phyloP scores from a whole-genome alignment of 2,888 invertebrate species.

The Amiota minor region DNA sequence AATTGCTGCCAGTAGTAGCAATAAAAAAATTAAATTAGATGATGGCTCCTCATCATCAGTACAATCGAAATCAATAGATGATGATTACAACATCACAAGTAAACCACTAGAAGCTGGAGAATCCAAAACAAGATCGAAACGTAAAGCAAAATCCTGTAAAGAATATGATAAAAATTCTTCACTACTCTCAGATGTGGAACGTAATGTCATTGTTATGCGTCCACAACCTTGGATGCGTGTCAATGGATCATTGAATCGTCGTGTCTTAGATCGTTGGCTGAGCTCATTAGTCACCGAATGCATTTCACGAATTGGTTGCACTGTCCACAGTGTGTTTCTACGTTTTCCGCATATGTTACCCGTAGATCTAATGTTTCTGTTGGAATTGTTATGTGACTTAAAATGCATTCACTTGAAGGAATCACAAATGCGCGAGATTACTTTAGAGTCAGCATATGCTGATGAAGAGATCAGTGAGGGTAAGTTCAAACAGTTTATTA shows the following conservation, averaged over 20 bases:
- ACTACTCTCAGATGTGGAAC: conserved; percentile 28
- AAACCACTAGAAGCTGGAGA: background rate
- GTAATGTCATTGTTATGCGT: conserved; percentile 65
- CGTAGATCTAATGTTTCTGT: conserved; percentile 72
- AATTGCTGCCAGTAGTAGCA: background rate
- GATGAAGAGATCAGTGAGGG: conserved; percentile 68
- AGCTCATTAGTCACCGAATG: conserved; percentile 80
- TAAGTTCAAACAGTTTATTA: conserved; percentile 50
- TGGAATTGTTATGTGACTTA: conserved; percentile 76
- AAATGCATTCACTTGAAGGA: conserved; percentile 75
- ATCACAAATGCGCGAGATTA: conserved; percentile 58
- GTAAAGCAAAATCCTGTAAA: conserved; percentile 48
- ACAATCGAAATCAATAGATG: background rate
- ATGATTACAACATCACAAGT: background rate
- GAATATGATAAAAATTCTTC: conserved; percentile 25
- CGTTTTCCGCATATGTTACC: conserved; percentile 81
- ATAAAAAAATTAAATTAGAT: conserved; percentile 23
- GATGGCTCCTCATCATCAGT: background rate
- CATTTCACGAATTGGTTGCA: conserved; percentile 78
- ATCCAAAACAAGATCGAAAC: conserved; percentile 25
- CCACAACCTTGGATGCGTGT: conserved; percentile 83
- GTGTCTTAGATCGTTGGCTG: conserved; percentile 81
- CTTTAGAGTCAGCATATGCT: conserved; percentile 73
- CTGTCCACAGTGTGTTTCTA: conserved; percentile 75
- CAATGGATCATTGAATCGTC: conserved; percentile 81